Evolutionary conservation across 2,888 invertebrate genomes (phyloP).

Genomic region (Abrostola triplasia): DNA sequence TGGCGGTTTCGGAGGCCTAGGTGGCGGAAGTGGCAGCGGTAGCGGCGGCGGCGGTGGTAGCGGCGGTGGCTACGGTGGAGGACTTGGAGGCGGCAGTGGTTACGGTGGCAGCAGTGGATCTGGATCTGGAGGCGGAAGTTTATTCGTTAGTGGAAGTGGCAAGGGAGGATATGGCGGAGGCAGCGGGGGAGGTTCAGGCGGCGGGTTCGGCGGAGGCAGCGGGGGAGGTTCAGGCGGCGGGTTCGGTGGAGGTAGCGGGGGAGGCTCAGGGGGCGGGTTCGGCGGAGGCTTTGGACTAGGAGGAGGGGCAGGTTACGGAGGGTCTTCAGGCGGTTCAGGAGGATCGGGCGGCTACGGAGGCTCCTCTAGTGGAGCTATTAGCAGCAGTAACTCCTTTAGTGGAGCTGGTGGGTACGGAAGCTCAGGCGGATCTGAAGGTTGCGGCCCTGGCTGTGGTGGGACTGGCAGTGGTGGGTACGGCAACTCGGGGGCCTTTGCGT

Average conservation of each 20-base stretch:
- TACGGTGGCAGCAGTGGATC: slow-evolving; percentile 14
- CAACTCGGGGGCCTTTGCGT: slow-evolving; percentile 63
- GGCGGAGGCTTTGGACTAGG: slow-evolving; percentile 9
- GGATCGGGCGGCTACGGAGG: neutral
- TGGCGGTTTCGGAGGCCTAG: too few relatives aligned
- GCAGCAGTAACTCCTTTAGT: neutral
- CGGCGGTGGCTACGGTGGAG: slow-evolving; percentile 6
- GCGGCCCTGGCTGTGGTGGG: slow-evolving; percentile 42
- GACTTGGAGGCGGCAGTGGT: slow-evolving; percentile 14
- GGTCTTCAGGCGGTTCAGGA: neutral
- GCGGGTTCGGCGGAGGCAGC: slow-evolving; percentile 14
- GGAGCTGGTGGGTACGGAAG: slow-evolving; percentile 6
- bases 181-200: neutral
- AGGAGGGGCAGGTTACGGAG: slow-evolving; percentile 24
- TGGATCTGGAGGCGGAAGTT: slow-evolving; percentile 17
- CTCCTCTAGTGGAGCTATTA: neutral
- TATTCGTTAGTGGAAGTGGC: slow-evolving; percentile 6
- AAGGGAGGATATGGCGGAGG: slow-evolving; percentile 13
- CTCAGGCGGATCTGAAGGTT: slow-evolving; percentile 22
- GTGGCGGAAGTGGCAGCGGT: too few relatives aligned
- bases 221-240: slow-evolving; percentile 14
- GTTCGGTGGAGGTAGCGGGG: slow-evolving; percentile 3
- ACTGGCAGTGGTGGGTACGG: slow-evolving; percentile 52
- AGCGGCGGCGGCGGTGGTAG: neutral
- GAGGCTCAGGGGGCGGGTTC: slow-evolving; percentile 13